Conservation (phyloP, 2,888 invertebrate species). For the Invenusta paracnida region DNA sequence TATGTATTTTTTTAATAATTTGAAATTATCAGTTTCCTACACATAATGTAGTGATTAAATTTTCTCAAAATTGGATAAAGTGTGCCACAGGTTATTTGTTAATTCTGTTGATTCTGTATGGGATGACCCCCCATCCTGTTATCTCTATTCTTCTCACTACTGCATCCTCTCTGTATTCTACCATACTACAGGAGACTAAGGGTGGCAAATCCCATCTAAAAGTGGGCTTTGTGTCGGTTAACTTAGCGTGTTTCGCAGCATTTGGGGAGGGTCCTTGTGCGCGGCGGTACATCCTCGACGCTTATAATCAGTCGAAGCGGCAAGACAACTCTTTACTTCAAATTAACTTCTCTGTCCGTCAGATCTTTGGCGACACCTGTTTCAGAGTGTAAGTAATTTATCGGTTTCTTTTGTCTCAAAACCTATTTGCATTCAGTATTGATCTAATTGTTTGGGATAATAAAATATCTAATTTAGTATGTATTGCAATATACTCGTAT, state of each 20-base stretch:
- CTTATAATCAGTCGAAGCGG: slow-evolving; percentile 82
- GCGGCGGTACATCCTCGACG: slow-evolving; percentile 83
- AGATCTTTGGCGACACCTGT: slow-evolving; percentile 19
- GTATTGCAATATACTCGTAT: too few relatives aligned
- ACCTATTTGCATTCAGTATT: too few relatives aligned
- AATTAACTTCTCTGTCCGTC: slow-evolving; percentile 64
- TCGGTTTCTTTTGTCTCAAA: too few relatives aligned
- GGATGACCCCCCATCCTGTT: too few relatives aligned
- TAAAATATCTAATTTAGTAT: too few relatives aligned
- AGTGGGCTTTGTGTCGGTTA: slow-evolving; percentile 92
- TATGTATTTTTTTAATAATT: background rate
- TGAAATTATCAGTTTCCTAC: background rate
- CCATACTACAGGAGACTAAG: slow-evolving; percentile 65
- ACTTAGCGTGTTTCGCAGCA: slow-evolving; percentile 92
- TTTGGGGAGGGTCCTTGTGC: slow-evolving; percentile 72
- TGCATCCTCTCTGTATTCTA: too few relatives aligned
- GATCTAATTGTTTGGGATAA: too few relatives aligned
- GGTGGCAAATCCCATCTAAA: slow-evolving; percentile 83
- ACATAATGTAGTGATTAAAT: background rate
- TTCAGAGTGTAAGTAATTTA: slow-evolving; percentile 34
- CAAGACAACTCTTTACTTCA: slow-evolving; percentile 93
- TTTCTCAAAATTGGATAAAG: background rate
- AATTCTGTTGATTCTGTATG: background rate
- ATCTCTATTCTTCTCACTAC: too few relatives aligned
- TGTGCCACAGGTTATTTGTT: background rate